Percentiles rank a stretch among this genome's conserved stretches.
Conservation (phyloP, 2,888 invertebrate species). For the Eueremaeus valkanovi region DNA sequence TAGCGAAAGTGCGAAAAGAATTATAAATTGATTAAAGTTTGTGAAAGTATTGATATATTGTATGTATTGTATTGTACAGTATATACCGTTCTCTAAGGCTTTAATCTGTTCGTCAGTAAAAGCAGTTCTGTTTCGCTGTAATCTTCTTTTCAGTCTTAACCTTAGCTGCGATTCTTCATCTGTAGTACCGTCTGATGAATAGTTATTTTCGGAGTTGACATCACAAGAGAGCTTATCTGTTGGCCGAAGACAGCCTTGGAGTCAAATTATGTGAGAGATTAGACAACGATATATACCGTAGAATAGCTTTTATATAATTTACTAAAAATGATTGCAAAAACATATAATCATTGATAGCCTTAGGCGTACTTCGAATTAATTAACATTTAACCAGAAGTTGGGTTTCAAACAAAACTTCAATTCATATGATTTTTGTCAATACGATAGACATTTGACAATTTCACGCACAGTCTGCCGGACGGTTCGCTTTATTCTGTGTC, state of each 20-base stretch:
- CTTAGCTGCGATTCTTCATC: constrained; percentile 47
- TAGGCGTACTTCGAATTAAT: background rate
- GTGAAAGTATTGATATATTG: too few species aligned
- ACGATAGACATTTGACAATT: constrained; percentile 17
- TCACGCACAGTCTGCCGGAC: background rate
- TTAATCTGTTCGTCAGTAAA: constrained; percentile 56
- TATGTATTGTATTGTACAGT: too few species aligned
- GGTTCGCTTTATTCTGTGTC: background rate
- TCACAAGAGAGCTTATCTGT: constrained; percentile 36
- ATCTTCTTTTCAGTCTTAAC: constrained; percentile 51
- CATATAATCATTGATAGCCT: background rate
- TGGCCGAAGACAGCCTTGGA: constrained; percentile 19
- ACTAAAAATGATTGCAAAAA: background rate
- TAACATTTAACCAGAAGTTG: constrained; percentile 4
- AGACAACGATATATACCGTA: background rate
- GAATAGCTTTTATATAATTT: too few species aligned
- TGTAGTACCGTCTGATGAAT: constrained; percentile 44
- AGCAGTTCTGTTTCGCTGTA: constrained; percentile 55
- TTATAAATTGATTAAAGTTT: too few species aligned
- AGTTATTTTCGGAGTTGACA: constrained; percentile 45
- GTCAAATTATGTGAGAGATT: background rate
- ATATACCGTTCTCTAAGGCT: constrained; percentile 54
- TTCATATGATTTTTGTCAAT: constrained; percentile 8
- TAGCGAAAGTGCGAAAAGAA: too few species aligned
- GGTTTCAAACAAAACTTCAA: constrained; percentile 4